Evolutionary conservation across 2,113 vertebrate genomes (phyloP).

Genomic region (Campylorhamphus procurvoides): DNA sequence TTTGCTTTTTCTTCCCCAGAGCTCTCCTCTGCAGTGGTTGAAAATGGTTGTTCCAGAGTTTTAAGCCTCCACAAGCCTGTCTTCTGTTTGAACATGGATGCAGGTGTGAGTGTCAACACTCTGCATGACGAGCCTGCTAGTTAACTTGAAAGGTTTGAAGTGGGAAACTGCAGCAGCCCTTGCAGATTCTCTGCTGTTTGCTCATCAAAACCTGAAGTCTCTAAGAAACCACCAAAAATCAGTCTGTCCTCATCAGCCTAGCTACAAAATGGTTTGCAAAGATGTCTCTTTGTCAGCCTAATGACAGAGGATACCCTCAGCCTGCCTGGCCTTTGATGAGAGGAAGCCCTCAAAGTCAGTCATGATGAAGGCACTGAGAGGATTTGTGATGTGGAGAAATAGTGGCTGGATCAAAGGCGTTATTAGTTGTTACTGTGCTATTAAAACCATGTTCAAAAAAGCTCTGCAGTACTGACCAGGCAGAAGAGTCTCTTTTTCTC

Average conservation of each 20-base stretch:
- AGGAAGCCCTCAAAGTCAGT: neutral
- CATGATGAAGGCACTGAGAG: neutral
- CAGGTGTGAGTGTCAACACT: neutral
- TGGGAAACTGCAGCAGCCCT: neutral
- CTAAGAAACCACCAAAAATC: neutral
- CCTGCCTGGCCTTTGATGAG: neutral
- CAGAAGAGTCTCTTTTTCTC: neutral
- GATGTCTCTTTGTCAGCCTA: neutral
- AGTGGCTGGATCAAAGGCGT: neutral
- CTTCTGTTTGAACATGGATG: neutral
- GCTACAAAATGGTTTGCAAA: neutral
- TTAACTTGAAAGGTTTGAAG: neutral
- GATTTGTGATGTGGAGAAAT: neutral
- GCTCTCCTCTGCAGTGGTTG: neutral
- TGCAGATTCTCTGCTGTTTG: neutral
- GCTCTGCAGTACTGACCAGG: neutral
- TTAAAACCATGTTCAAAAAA: neutral
- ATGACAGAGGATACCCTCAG: neutral
- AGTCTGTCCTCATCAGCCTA: neutral
- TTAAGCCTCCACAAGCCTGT: neutral
- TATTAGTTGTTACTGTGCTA: neutral
- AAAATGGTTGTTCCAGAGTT: neutral
- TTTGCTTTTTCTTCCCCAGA: neutral
- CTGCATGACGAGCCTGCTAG: fast-evolving
- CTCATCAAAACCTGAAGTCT: neutral